These are phyloP conservation scores for Malurus elegans DNA, from an alignment of 2,113 vertebrate species.

Conservation along the genomic window DNA sequence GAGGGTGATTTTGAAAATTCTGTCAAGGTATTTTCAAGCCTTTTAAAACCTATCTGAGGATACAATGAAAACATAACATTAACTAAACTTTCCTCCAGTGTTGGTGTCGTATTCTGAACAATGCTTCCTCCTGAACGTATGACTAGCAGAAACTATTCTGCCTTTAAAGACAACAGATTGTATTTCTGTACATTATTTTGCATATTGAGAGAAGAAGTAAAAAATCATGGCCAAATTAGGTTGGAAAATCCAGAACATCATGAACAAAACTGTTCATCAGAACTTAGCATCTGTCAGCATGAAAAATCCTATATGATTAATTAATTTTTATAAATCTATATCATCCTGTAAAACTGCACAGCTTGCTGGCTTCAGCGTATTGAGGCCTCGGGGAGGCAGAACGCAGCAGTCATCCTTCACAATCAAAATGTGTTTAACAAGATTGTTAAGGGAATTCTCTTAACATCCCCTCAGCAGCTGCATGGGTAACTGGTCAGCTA, in stretches of 20 bases:
- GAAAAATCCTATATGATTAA: slow-evolving; percentile 14
- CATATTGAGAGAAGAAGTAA: neutral
- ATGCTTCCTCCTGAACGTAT: neutral
- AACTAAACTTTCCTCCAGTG: neutral
- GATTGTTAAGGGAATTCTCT: slow-evolving; percentile 35
- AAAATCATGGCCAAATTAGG: neutral
- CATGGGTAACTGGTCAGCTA: neutral
- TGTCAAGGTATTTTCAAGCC: neutral
- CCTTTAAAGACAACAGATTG: neutral
- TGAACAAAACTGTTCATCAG: neutral
- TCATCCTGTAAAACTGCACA: neutral
- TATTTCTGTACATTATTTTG: neutral
- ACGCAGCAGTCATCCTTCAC: slow-evolving; percentile 9
- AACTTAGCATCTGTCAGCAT: neutral
- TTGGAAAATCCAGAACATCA: neutral
- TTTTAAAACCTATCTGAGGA: neutral
- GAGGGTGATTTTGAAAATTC: neutral
- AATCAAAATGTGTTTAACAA: slow-evolving; percentile 33
- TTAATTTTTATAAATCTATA: slow-evolving; percentile 16
- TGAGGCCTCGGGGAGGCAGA: slow-evolving; percentile 7
- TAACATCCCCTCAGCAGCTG: neutral
- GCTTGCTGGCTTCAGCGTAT: neutral
- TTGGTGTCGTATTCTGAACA: neutral
- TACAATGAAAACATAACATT: neutral
- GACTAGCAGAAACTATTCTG: neutral